Evolutionary conservation across 2,888 invertebrate genomes (phyloP), one percentile per base, ranked within the genome.

Genomic region (Cordilura impudica): DNA sequence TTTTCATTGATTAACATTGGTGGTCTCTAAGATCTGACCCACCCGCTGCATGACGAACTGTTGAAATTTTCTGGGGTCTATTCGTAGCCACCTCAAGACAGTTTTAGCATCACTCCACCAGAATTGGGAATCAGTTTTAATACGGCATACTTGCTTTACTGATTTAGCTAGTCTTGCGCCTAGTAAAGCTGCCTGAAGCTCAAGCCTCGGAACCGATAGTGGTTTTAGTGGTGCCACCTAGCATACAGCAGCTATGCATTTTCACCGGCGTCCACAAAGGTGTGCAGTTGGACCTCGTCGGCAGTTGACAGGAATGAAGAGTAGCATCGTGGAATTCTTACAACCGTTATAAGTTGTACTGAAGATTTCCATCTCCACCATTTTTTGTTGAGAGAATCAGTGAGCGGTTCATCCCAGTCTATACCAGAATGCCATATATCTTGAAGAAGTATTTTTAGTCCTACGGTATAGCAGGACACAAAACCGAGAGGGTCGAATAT

Each of bases 401-500:
- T 39, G 14, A 78, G 43, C 16, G 29, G 21, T 10, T 70, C 65
- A n/a, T 80, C 79, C 78, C 77, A 77, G 0, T 39, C 61, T 6
- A 77, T 77, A n/a, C 63, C 6, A 0, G 71, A 56, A 10, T 73
- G 80, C 73, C 77, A 77, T n/a, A n/a, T n/a, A n/a, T n/a, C n/a
- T n/a, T n/a, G n/a, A n/a, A n/a, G n/a, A n/a, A n/a, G n/a, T n/a
- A 77, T 71, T 66, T 79, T 79, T 1, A 75, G 19, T 0, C 49
- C 61, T 0, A 67, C 60, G 2, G 72, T 80, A 14, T 65, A 49
- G 31, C 69, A 71, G 2, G 69, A 67, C 4, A 79, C 4, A 7
- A 81, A 74, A 2, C 81, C 78, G 0, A 82, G 19, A 2, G 80
- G 80, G 26, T 78, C 81, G 14, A 82, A 81, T 8, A 81, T 74